Conservation (phyloP, 2,797 vertebrate species). For the Miichthys miiuy region DNA sequence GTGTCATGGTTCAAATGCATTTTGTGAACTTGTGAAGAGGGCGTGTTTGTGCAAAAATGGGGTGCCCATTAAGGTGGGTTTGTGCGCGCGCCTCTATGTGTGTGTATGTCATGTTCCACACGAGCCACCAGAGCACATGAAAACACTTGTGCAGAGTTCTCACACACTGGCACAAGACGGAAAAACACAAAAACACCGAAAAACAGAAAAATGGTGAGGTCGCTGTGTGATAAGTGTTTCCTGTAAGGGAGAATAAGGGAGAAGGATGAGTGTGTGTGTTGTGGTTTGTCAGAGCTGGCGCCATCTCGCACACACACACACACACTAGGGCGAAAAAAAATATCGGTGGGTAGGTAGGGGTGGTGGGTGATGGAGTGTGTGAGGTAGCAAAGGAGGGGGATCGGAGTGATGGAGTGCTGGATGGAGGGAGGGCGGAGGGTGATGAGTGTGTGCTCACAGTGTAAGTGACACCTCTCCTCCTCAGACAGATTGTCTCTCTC, state of each 20-base stretch:
- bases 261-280: conserved; percentile 61
- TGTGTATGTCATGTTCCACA: neutral
- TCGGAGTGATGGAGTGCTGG: conserved; percentile 57
- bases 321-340: conserved; percentile 14
- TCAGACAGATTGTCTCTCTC: conserved; percentile 86
- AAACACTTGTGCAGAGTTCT: neutral
- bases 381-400: conserved; percentile 46
- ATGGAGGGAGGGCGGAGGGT: conserved; percentile 58
- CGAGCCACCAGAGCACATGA: neutral
- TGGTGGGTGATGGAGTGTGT: conserved; percentile 70
- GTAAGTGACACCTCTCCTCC: conserved; percentile 86
- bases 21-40: neutral
- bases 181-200: neutral
- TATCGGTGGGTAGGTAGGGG: conserved; percentile 25
- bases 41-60: neutral
- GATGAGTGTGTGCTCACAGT: conserved; percentile 86
- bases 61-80: neutral
- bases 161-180: neutral
- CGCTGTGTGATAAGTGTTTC: conserved; percentile 57
- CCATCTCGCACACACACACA: conserved; percentile 37
- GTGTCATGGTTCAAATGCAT: neutral
- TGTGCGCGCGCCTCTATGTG: neutral
- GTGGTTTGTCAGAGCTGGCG: conserved; percentile 56
- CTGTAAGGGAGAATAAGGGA: conserved; percentile 37
- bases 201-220: neutral